These are phyloP conservation scores for Psammodynastes pulverulentus DNA, from an alignment of 2,113 vertebrate species.

Conservation along the genomic window DNA sequence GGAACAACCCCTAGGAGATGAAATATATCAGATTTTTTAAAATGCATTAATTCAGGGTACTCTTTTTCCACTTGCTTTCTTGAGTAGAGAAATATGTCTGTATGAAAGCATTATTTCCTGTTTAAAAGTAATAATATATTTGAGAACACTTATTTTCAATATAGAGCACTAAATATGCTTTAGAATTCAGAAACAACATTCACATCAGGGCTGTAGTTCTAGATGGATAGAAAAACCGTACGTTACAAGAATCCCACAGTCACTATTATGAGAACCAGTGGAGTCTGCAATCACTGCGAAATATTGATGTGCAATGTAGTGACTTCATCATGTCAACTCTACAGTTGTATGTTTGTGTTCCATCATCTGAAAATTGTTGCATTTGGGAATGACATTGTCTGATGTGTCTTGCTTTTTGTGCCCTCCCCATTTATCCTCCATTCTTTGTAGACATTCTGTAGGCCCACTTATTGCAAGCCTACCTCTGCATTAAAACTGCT, in stretches of 20 bases:
- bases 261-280: neutral
- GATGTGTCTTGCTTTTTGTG: neutral
- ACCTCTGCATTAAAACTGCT: neutral
- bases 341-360: neutral
- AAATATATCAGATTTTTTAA: slow-evolving; percentile 5
- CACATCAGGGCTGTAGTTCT: neutral
- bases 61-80: slow-evolving; percentile 25
- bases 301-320: neutral
- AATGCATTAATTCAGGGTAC: slow-evolving; percentile 32
- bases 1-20: slow-evolving; percentile 79
- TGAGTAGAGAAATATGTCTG: neutral
- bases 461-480: neutral
- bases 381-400: neutral
- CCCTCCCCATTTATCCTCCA: neutral
- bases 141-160: slow-evolving; percentile 11
- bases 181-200: neutral
- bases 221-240: neutral
- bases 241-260: neutral
- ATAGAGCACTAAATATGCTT: neutral
- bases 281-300: neutral
- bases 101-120: slow-evolving; percentile 7
- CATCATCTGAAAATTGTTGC: neutral
- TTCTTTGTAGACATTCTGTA: neutral
- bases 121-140: neutral
- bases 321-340: neutral